A percentile compares a stretch with the other conserved stretches of the same genome.
phyloP scores from a whole-genome alignment of 2,888 invertebrate genomes.

The Himalopsyche tibetana region DNA sequence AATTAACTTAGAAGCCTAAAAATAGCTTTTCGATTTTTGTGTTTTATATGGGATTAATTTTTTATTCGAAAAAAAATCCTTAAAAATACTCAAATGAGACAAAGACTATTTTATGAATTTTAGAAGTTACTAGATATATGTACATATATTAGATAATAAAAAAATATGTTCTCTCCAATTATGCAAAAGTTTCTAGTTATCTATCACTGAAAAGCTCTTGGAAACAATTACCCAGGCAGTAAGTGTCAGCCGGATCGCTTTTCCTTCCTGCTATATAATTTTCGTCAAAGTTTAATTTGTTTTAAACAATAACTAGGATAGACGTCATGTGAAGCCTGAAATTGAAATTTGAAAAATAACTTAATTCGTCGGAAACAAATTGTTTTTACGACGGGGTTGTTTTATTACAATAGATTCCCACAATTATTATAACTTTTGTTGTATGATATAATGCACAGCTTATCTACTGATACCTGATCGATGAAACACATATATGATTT shows the following conservation, averaged over 20 bases:
- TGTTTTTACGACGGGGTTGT: constrained; percentile 16
- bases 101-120: no score
- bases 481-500: not conserved
- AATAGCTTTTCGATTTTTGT: no score
- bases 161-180: no score
- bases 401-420: not conserved
- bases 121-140: no score
- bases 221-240: constrained; percentile 50
- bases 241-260: constrained; percentile 40
- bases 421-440: not conserved
- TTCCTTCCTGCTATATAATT: constrained; percentile 53
- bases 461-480: not conserved
- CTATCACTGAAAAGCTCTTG: constrained; percentile 17
- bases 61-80: no score
- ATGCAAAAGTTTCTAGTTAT: not conserved
- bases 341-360: constrained; percentile 49
- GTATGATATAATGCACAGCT: not conserved
- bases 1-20: no score
- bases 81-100: no score
- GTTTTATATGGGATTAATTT: no score
- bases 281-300: constrained; percentile 59
- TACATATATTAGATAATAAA: no score
- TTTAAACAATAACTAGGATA: constrained; percentile 45
- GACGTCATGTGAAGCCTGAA: constrained; percentile 36
- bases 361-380: constrained; percentile 28